These are phyloP conservation scores for Cephus pulcher DNA, from an alignment of 2,888 invertebrate species.

Conservation along the genomic window DNA sequence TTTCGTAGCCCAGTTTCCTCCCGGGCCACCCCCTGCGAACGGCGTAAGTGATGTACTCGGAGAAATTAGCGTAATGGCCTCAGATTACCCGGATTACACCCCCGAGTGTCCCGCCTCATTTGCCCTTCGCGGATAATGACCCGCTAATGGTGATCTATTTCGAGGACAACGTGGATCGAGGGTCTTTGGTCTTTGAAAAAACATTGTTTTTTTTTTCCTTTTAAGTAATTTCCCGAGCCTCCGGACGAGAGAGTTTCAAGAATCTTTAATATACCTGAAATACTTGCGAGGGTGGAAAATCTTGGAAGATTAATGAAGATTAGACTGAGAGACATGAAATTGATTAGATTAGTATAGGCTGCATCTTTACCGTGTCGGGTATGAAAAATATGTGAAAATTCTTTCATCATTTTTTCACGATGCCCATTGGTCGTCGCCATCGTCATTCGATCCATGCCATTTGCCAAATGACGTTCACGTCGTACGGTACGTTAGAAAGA, in stretches of 20 bases:
- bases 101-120: conserved; percentile 28
- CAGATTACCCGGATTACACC: conserved; percentile 31
- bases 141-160: conserved; percentile 30
- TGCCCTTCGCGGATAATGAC: conserved; percentile 31
- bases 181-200: not conserved
- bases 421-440: too few relatives aligned
- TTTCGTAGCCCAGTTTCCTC: not conserved
- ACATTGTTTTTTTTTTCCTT: not conserved
- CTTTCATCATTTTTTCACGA: too few relatives aligned
- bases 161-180: conserved; percentile 14
- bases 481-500: too few relatives aligned
- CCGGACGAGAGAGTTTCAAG: not conserved
- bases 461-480: too few relatives aligned
- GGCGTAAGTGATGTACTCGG: conserved; percentile 18
- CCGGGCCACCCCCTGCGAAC: not conserved
- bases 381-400: too few relatives aligned
- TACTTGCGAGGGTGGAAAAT: not conserved
- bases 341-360: not conserved
- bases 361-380: too few relatives aligned
- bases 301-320: not conserved
- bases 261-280: not conserved
- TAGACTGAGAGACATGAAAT: not conserved
- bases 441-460: too few relatives aligned
- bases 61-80: conserved; percentile 34
- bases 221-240: not conserved